Percentiles rank a stretch among this genome's conserved stretches.
These are phyloP conservation scores for Eristalis arbustorum DNA, from an alignment of 2,888 invertebrate species.

Conservation along the genomic window DNA sequence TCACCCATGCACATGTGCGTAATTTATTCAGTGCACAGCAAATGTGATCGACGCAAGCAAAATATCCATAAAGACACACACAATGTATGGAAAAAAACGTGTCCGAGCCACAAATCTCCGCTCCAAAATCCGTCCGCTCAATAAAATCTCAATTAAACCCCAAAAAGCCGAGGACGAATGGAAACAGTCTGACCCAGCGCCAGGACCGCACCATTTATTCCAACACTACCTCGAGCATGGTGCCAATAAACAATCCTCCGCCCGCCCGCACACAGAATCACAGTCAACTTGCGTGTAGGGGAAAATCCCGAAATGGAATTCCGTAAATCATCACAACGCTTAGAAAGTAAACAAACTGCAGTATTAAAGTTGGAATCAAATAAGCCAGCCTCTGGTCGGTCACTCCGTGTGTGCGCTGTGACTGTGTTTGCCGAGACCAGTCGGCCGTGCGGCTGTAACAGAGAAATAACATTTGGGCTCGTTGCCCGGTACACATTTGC, in stretches of 20 bases:
- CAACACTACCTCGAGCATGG: neutral
- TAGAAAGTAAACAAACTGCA: slow-evolving; percentile 65
- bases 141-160: slow-evolving; percentile 66
- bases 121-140: slow-evolving; percentile 34
- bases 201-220: slow-evolving; percentile 32
- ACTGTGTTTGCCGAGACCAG: neutral
- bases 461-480: slow-evolving; percentile 61
- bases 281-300: slow-evolving; percentile 31
- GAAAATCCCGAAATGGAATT: slow-evolving; percentile 50
- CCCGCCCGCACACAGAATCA: slow-evolving; percentile 1
- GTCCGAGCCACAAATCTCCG: slow-evolving; percentile 20
- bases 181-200: slow-evolving; percentile 12
- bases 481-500: slow-evolving; percentile 46
- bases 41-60: neutral
- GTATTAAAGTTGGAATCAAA: slow-evolving; percentile 61
- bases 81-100: neutral
- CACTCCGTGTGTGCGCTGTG: neutral
- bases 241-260: neutral
- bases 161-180: slow-evolving; percentile 21
- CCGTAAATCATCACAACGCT: slow-evolving; percentile 60
- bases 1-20: neutral
- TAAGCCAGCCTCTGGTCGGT: slow-evolving; percentile 21
- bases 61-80: neutral
- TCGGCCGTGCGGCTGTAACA: neutral
- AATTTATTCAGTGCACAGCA: neutral